phyloP scores from a whole-genome alignment of 2,113 vertebrate species.

The Theristicus caerulescens region DNA sequence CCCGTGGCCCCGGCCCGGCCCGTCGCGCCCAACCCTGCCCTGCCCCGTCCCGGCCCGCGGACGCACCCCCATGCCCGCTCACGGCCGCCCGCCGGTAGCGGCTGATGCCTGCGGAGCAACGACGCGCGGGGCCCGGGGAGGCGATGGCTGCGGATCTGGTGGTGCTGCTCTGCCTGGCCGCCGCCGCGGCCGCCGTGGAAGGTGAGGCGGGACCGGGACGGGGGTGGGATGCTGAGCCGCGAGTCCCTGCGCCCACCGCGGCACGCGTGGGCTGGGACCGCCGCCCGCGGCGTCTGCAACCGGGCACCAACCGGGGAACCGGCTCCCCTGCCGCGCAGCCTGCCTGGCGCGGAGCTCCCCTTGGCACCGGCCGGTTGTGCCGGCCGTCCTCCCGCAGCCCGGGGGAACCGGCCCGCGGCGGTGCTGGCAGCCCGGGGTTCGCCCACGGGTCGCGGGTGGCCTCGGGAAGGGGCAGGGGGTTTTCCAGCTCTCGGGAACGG shows the following conservation, averaged over 20 bases:
- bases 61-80: constrained; percentile 69
- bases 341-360: not conserved
- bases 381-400: not conserved
- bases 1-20: not conserved
- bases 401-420: not conserved
- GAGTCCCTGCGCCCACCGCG: not conserved
- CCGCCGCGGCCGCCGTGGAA: constrained; percentile 78
- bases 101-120: constrained; percentile 67
- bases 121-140: constrained; percentile 19
- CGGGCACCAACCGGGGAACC: not conserved
- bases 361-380: not conserved
- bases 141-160: constrained; percentile 75
- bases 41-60: constrained; percentile 51
- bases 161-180: constrained; percentile 76
- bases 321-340: not conserved
- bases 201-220: constrained; percentile 44
- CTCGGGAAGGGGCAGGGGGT: not conserved
- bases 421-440: not conserved
- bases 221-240: not conserved
- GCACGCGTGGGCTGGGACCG: not conserved
- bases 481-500: not conserved
- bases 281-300: not conserved
- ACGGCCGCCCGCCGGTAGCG: constrained; percentile 71
- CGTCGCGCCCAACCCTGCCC: not conserved
- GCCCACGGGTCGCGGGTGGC: not conserved